Conservation (phyloP, 2,797 vertebrate species). For the Trachurus trachurus region DNA sequence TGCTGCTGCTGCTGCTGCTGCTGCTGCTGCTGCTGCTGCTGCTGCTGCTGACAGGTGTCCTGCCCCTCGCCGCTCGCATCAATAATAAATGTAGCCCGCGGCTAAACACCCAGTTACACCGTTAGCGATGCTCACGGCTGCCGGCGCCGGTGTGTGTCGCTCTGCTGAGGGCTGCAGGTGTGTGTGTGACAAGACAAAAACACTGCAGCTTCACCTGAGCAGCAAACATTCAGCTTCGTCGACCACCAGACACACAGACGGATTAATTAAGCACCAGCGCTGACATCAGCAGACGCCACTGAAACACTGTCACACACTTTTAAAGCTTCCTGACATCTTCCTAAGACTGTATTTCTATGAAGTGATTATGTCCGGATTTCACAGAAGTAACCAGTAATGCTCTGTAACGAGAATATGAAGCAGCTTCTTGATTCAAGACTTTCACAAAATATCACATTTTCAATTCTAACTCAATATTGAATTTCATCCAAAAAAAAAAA, state of each 20-base stretch:
- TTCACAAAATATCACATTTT: no score
- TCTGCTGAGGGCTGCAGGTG: constrained; percentile 26
- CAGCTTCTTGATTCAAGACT: no score
- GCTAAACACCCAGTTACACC: constrained; percentile 63
- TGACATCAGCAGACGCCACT: not conserved
- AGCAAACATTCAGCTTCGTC: not conserved
- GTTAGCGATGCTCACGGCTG: constrained; percentile 31
- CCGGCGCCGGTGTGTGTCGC: not conserved
- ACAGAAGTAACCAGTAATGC: no score
- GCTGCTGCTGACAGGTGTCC: constrained; percentile 30
- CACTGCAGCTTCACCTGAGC: not conserved
- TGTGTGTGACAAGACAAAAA: constrained; percentile 3
- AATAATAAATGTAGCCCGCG: constrained; percentile 73
- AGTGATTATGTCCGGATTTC: no score
- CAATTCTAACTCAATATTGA: no score
- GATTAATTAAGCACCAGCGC: constrained; percentile 1
- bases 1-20: constrained; percentile 22
- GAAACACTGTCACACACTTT: no score
- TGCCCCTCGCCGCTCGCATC: constrained; percentile 56
- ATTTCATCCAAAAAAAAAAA: no score
- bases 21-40: constrained; percentile 18
- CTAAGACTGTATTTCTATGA: no score
- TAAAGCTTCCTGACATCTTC: no score
- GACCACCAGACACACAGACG: not conserved
- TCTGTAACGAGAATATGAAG: no score